Conservation (phyloP, 2,113 vertebrate genomes). For the Eubucco bourcierii region DNA sequence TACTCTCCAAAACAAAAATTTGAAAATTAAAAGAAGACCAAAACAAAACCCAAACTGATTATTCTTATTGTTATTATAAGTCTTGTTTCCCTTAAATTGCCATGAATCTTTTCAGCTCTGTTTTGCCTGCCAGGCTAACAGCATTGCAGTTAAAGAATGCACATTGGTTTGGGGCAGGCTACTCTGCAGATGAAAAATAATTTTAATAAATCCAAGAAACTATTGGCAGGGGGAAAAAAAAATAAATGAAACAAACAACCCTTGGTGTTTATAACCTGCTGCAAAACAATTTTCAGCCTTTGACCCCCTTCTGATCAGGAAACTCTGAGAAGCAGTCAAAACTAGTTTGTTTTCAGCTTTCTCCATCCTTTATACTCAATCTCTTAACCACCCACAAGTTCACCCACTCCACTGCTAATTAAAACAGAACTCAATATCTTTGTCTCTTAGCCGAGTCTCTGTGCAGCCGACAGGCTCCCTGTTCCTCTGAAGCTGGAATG, state of each 20-base stretch:
- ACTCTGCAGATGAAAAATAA: slow-evolving; percentile 16
- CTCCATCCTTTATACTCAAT: slow-evolving; percentile 43
- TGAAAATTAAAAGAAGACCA: not conserved
- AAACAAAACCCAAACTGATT: not conserved
- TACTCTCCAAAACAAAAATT: not conserved
- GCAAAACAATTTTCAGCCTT: slow-evolving; percentile 19
- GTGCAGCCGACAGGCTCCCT: not conserved
- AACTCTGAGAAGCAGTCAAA: slow-evolving; percentile 22
- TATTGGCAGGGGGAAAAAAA: not conserved
- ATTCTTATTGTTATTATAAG: not conserved
- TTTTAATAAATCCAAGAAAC: slow-evolving; percentile 45
- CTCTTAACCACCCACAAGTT: slow-evolving; percentile 41
- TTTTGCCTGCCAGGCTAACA: not conserved
- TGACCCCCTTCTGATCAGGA: slow-evolving; percentile 38
- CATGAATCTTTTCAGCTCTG: not conserved
- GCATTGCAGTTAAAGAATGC: not conserved
- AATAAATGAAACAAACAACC: not conserved
- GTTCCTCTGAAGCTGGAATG: not conserved
- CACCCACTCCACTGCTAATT: slow-evolving; percentile 57
- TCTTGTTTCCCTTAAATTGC: not conserved
- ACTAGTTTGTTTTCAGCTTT: slow-evolving; percentile 46
- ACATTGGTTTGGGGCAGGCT: not conserved
- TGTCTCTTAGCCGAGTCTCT: not conserved
- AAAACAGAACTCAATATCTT: slow-evolving; percentile 45
- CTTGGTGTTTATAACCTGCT: not conserved